Conservation (phyloP, 2,797 vertebrate genomes). For the Tenualosa thibaudeaui region DNA sequence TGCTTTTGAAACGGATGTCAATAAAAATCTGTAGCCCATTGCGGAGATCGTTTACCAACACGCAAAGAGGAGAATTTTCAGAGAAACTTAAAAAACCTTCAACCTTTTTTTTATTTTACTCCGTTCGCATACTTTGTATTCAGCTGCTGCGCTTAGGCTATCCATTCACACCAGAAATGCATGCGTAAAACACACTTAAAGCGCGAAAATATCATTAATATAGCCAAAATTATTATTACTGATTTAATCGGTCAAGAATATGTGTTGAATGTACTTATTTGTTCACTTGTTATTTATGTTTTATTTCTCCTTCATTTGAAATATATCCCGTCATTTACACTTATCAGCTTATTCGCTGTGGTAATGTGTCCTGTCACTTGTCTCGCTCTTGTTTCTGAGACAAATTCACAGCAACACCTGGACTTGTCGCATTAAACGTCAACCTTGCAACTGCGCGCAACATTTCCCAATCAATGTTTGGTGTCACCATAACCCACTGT, state of each 20-base stretch:
- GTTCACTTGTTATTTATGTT: too few relatives aligned
- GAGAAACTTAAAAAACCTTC: too few relatives aligned
- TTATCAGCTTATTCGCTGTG: neutral
- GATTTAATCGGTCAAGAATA: neutral
- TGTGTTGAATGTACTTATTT: too few relatives aligned
- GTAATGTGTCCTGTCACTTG: neutral
- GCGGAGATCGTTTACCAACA: neutral
- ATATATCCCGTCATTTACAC: neutral
- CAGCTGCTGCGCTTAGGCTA: neutral
- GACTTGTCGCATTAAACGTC: neutral
- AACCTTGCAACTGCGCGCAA: neutral
- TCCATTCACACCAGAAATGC: neutral
- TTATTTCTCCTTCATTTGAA: too few relatives aligned
- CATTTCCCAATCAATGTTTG: neutral
- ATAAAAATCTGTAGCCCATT: neutral
- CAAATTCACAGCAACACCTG: neutral
- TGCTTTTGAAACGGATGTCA: neutral
- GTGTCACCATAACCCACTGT: conserved; percentile 9
- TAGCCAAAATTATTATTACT: neutral
- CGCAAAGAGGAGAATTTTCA: neutral
- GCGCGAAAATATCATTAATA: neutral
- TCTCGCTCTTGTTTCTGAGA: neutral
- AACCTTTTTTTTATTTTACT: neutral
- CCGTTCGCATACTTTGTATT: neutral
- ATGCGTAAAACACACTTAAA: neutral